These are phyloP conservation scores for Macrosiphum euphorbiae DNA, from an alignment of 2,888 invertebrate genomes.

Conservation along the genomic window DNA sequence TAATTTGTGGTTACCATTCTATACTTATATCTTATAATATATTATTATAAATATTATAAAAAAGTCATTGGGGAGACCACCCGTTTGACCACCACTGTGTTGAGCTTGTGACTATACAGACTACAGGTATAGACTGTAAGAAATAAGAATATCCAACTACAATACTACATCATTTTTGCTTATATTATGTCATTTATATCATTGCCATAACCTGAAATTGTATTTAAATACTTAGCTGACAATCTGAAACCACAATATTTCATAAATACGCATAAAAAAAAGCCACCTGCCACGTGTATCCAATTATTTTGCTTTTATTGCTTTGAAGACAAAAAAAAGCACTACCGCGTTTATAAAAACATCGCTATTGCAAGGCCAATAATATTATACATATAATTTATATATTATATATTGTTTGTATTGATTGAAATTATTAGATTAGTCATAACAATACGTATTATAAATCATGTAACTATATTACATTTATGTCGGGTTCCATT, in stretches of 20 bases:
- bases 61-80: no score
- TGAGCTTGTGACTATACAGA: not conserved
- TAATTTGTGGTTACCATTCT: no score
- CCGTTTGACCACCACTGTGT: no score
- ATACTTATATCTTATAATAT: no score
- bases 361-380: slow-evolving; percentile 33
- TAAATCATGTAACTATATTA: slow-evolving; percentile 40
- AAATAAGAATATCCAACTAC: not conserved
- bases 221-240: not conserved
- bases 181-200: not conserved
- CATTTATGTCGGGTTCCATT: slow-evolving; percentile 17
- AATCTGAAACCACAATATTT: not conserved
- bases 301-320: slow-evolving; percentile 14
- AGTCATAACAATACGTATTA: slow-evolving; percentile 28
- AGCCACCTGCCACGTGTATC: not conserved
- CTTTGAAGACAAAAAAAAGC: slow-evolving; percentile 20
- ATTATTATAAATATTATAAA: no score
- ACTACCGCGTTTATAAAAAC: slow-evolving; percentile 38
- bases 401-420: not conserved
- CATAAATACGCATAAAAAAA: not conserved
- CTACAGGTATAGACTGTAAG: not conserved
- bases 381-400: not conserved
- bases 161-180: not conserved
- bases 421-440: slow-evolving; percentile 8
- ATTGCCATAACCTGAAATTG: not conserved